Conservation (phyloP, 1,140 invertebrate species). For the Eufriesea mexicana region DNA sequence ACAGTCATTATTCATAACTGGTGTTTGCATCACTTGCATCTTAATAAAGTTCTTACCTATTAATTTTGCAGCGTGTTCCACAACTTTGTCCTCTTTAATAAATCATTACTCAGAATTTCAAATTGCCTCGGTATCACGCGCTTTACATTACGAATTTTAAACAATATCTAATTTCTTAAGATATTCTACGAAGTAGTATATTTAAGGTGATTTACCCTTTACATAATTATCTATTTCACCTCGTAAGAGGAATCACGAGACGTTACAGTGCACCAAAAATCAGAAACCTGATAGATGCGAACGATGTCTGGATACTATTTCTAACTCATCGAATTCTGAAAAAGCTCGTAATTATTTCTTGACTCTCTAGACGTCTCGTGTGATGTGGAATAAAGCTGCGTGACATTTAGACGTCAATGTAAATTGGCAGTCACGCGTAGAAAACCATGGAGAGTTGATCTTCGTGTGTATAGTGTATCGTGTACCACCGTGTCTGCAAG, state of each 20-base stretch:
- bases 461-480: slow-evolving; percentile 31
- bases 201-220: too few relatives aligned
- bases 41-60: neutral
- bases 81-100: too few relatives aligned
- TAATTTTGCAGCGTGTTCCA: neutral
- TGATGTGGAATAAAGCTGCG: neutral
- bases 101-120: too few relatives aligned
- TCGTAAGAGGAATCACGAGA: too few relatives aligned
- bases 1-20: neutral
- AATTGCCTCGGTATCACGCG: neutral
- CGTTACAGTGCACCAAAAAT: too few relatives aligned
- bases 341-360: neutral
- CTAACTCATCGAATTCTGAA: too few relatives aligned
- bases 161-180: too few relatives aligned
- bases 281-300: too few relatives aligned
- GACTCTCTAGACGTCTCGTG: neutral
- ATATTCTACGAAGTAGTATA: too few relatives aligned
- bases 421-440: slow-evolving; percentile 23
- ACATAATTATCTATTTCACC: too few relatives aligned
- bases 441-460: slow-evolving; percentile 37
- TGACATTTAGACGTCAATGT: slow-evolving; percentile 40
- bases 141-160: too few relatives aligned
- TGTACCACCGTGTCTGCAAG: neutral
- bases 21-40: neutral
- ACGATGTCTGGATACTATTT: too few relatives aligned